Percentiles rank a stretch among this genome's conserved stretches.
These are phyloP conservation scores for Brachirus orientalis DNA, from an alignment of 2,113 vertebrate genomes.

Conservation along the genomic window DNA sequence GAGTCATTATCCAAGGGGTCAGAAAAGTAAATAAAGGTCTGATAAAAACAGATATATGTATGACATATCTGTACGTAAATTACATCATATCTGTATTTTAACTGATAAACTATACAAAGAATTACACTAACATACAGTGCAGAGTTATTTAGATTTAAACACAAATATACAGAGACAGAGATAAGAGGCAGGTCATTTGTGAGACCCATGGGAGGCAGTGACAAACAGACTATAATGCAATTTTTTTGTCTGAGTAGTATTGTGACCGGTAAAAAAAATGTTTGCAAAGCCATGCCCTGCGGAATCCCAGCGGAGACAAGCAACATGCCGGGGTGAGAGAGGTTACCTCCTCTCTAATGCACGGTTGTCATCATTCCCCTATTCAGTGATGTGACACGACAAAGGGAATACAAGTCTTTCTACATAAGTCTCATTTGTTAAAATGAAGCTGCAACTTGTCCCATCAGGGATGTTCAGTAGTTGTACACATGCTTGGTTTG, in stretches of 20 bases:
- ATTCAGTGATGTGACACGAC: slow-evolving; percentile 32
- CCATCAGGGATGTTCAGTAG: slow-evolving; percentile 20
- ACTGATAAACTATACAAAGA: slow-evolving; percentile 5
- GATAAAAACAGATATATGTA: neutral
- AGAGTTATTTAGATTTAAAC: slow-evolving; percentile 23
- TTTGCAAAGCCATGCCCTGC: slow-evolving; percentile 71
- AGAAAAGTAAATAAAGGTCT: neutral
- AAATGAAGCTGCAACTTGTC: neutral
- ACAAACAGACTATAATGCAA: slow-evolving; percentile 38
- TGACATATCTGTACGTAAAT: too few species aligned
- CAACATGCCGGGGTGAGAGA: slow-evolving; percentile 64
- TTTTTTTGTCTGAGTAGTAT: slow-evolving; percentile 35
- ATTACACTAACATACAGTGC: neutral
- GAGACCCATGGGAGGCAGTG: slow-evolving; percentile 57
- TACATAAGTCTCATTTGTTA: slow-evolving; percentile 1
- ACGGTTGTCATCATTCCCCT: slow-evolving; percentile 48
- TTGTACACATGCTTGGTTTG: slow-evolving; percentile 47
- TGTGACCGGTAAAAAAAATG: slow-evolving; percentile 74
- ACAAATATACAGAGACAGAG: slow-evolving; percentile 48
- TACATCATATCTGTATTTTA: slow-evolving; percentile 17
- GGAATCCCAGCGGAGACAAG: slow-evolving; percentile 68
- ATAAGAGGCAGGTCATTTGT: slow-evolving; percentile 44
- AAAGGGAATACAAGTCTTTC: slow-evolving; percentile 2
- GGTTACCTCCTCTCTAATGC: slow-evolving; percentile 58
- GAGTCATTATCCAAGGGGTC: slow-evolving; percentile 4